Evolutionary conservation across 2,888 invertebrate genomes (phyloP).

Genomic region (Embidobia sp.): DNA sequence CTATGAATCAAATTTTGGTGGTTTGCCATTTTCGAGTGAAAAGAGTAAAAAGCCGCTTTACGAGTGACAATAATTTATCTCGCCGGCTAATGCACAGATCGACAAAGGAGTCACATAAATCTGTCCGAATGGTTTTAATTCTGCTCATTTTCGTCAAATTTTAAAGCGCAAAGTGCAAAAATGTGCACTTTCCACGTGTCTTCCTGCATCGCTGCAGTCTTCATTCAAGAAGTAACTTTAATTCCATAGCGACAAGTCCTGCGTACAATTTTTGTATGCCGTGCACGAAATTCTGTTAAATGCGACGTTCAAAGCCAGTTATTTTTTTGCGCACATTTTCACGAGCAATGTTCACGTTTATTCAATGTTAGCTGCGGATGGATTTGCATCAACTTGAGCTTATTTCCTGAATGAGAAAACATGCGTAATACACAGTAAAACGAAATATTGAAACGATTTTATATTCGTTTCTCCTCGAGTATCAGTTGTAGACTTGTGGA

Average conservation of each 20-base stretch:
- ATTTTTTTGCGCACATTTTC: conserved; percentile 15
- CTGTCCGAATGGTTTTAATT: conserved; percentile 30
- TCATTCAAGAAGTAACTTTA: conserved; percentile 10
- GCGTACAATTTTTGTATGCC: conserved; percentile 11
- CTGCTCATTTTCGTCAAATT: conserved; percentile 5
- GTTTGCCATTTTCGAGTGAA: conserved; percentile 18
- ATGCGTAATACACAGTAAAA: too few relatives aligned
- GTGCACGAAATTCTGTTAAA: conserved; percentile 31
- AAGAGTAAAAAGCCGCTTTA: conserved; percentile 38
- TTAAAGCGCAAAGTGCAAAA: not conserved
- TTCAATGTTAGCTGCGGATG: not conserved
- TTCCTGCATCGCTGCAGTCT: conserved; percentile 1
- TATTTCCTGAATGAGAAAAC: too few relatives aligned
- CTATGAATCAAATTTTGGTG: conserved; percentile 40
- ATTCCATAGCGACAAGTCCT: not conserved
- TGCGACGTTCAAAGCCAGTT: conserved; percentile 8
- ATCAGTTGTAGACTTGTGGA: too few relatives aligned
- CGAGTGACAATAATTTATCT: conserved; percentile 29
- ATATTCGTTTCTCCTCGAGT: too few relatives aligned
- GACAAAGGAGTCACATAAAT: conserved; percentile 14
- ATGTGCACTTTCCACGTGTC: not conserved
- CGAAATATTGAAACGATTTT: too few relatives aligned
- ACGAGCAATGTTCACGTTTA: conserved; percentile 11
- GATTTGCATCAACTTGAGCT: conserved; percentile 2
- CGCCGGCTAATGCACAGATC: not conserved